These are phyloP conservation scores for Babyrousa celebensis DNA, from an alignment of 2,797 vertebrate genomes.

Conservation along the genomic window DNA sequence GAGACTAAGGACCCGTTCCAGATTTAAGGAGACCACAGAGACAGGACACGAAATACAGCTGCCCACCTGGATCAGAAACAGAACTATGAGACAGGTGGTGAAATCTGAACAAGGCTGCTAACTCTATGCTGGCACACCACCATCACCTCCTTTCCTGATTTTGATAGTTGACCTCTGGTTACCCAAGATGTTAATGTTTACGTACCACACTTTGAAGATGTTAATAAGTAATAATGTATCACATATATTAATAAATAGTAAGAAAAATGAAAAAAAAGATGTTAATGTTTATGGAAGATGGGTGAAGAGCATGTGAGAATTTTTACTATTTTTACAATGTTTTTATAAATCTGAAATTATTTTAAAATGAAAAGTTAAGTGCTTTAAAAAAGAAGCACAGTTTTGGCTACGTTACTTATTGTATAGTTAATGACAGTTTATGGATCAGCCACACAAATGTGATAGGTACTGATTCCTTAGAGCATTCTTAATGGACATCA, in stretches of 20 bases:
- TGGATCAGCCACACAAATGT: neutral
- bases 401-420: conserved; percentile 12
- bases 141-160: neutral
- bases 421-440: neutral
- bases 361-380: neutral
- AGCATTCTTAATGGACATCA: neutral
- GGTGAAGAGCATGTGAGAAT: neutral
- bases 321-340: neutral
- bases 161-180: neutral
- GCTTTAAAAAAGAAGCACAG: neutral
- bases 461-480: neutral
- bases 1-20: neutral
- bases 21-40: neutral
- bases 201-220: no score
- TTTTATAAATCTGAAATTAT: conserved; percentile 9
- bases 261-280: no score
- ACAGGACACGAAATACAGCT: neutral
- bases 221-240: no score
- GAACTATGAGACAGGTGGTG: neutral
- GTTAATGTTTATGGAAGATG: neutral
- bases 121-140: neutral
- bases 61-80: neutral
- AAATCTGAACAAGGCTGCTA: neutral
- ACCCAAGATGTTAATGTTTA: neutral
- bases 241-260: no score